Evolutionary conservation across 1,140 invertebrate species (phyloP), one percentile per base, ranked within the genome.

Genomic region (Drosophila malerkotliana): DNA sequence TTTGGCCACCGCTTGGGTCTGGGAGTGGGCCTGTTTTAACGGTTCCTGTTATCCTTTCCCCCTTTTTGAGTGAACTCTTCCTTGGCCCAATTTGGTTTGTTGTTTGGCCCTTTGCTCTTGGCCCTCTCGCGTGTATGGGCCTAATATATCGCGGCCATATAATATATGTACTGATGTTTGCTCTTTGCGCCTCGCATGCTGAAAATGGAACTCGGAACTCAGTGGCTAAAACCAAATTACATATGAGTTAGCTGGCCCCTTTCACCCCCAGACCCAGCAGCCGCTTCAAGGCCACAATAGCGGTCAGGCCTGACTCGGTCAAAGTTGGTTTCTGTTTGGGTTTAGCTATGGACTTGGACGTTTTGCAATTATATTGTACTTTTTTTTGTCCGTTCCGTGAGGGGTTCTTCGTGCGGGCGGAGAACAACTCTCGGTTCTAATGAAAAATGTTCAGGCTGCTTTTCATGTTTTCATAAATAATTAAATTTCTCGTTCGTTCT

Each of bases 381-480:
- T 53, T 47, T 66, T 60, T 67, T 54, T 55, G 66, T 49, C 14
- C 8, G 10, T 28, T 26, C 26, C 10, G 14, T 26, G 30, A 6
- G 53, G 53, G 63, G 59, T 15, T 30, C 8, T n/a, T 37, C 34
- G 34, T 44, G 12, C 55, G 52, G 63, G 18, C 37, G 56, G 63
- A 59, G 58, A 52, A 68, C 41, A 48, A 73, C 81, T 61, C 72
- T 61, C 77, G 67, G 68, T 61, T 74, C 76, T 78, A 84, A 84
- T 84, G 80, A 84, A 84, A 84, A 85, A 84, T 80, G 76, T 73
- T 71, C 55, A 64, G 63, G 44, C 39, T 55, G 66, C 63, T 68
- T 77, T 71, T 67, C 81, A 84, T 84, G 81, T 84, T 82, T 85
- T 87, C 82, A 87, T 85, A 85, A 85, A 85, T 85, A 85, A 85